Percentiles rank a stretch among this genome's conserved stretches.
Conservation (phyloP, 2,888 invertebrate species). For the Antheraea yamamai region DNA sequence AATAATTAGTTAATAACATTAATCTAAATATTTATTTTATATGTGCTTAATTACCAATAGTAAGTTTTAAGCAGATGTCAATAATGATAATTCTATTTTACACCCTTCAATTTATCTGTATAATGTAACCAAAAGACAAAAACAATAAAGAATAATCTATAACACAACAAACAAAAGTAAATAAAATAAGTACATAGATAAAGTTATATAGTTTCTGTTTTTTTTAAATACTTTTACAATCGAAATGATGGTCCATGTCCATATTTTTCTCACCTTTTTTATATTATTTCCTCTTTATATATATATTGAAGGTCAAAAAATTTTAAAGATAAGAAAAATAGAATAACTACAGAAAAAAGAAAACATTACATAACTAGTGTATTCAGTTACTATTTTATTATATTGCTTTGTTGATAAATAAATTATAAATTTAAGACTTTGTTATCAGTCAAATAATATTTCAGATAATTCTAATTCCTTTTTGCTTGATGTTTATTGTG, state of each 20-base stretch:
- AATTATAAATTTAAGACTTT: no score
- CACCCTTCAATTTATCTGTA: not conserved
- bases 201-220: not conserved
- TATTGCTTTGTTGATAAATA: no score
- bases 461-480: no score
- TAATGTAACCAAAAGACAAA: not conserved
- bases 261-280: not conserved
- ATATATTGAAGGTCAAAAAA: not conserved
- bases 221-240: no score
- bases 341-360: not conserved
- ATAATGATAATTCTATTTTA: no score
- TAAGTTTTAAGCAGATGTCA: no score
- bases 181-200: not conserved
- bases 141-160: no score
- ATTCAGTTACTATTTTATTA: not conserved
- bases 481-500: no score
- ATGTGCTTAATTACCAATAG: no score
- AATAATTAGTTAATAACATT: no score
- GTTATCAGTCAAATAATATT: no score
- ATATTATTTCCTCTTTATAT: not conserved
- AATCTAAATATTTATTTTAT: no score
- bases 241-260: not conserved
- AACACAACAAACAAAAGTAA: not conserved
- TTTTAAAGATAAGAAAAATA: not conserved
- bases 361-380: not conserved